Conservation (phyloP, 2,113 vertebrate species). For the Lepus europaeus region DNA sequence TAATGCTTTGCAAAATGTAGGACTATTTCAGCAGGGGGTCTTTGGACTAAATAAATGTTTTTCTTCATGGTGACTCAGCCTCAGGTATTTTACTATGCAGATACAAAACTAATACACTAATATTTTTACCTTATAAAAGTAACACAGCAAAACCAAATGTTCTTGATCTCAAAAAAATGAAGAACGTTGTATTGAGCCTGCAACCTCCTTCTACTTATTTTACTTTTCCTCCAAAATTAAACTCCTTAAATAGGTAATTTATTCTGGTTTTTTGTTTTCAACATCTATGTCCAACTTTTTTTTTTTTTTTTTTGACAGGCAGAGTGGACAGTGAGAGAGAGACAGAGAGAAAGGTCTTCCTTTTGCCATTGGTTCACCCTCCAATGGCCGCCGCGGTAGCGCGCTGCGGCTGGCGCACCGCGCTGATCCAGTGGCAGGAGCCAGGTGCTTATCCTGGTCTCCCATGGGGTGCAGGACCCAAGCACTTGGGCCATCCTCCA, state of each 20-base stretch:
- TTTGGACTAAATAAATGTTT: too few species aligned
- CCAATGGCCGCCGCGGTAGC: too few species aligned
- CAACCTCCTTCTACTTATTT: background rate
- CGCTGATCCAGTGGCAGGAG: too few species aligned
- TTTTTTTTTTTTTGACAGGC: too few species aligned
- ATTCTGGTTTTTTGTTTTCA: conserved; percentile 14
- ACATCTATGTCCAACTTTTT: background rate
- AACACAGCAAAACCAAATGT: background rate
- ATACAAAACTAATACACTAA: background rate
- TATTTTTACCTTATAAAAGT: conserved; percentile 29
- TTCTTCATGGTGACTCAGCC: background rate
- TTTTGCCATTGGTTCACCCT: too few species aligned
- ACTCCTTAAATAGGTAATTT: background rate
- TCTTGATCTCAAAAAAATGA: background rate
- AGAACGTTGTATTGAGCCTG: background rate
- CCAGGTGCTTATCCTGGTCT: too few species aligned
- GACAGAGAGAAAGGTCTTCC: too few species aligned
- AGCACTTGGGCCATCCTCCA: too few species aligned
- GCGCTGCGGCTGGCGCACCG: too few species aligned
- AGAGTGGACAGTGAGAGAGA: too few species aligned
- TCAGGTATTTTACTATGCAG: background rate
- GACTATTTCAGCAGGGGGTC: background rate
- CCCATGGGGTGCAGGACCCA: too few species aligned
- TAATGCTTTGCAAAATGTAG: background rate
- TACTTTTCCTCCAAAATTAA: conserved; percentile 33